Evolutionary conservation across 2,113 vertebrate genomes (phyloP).

Genomic region (Lanius collurio): DNA sequence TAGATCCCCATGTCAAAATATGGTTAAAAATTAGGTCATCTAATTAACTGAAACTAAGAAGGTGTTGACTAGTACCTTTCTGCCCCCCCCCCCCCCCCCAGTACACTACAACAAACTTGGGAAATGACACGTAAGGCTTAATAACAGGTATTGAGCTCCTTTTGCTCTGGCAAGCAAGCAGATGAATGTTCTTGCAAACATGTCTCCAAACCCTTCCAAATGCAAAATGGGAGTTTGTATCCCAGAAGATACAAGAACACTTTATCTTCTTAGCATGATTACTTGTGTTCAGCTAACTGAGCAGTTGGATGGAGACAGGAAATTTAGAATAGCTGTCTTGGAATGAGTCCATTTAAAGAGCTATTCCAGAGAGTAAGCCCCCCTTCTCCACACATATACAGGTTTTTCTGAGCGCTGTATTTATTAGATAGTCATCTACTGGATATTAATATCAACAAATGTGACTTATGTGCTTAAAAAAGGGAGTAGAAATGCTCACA

Average conservation of each 20-base stretch:
- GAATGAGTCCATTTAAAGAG: background rate
- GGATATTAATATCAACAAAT: background rate
- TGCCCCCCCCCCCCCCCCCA: background rate
- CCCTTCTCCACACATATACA: background rate
- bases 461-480: background rate
- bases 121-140: background rate
- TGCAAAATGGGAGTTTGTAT: background rate
- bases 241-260: background rate
- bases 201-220: background rate
- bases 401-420: background rate
- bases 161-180: background rate
- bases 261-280: slow-evolving; percentile 19
- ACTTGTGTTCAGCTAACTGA: slow-evolving; percentile 34
- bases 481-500: background rate
- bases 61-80: background rate
- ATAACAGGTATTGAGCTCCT: background rate
- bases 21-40: background rate
- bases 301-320: background rate
- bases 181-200: background rate
- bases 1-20: background rate
- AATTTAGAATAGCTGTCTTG: background rate
- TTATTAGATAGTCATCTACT: background rate
- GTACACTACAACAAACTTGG: background rate
- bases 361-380: background rate
- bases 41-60: background rate